phyloP scores from a whole-genome alignment of 2,113 vertebrate species.

The Xenopus tropicalis region DNA sequence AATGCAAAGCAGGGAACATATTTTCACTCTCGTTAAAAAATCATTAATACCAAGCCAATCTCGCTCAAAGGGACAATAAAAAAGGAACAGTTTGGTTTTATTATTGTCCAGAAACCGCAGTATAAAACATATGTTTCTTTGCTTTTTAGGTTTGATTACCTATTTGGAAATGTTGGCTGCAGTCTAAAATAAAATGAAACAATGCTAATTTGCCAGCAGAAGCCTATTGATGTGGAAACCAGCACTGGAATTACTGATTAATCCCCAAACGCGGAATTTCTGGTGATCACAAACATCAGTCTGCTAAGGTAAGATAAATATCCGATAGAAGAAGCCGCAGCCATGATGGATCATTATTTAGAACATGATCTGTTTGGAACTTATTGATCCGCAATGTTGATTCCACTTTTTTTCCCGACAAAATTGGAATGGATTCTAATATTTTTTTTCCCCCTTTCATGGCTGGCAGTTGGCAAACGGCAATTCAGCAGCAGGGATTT shows the following conservation, averaged over 20 bases:
- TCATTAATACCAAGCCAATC: conserved; percentile 24
- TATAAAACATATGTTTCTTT: conserved; percentile 17
- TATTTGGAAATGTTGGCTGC: conserved; percentile 9
- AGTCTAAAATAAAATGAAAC: conserved; percentile 20
- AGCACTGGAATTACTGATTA: conserved; percentile 1
- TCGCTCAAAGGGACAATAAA: neutral
- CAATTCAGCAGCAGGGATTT: conserved; percentile 46
- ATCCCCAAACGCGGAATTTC: neutral
- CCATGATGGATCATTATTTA: conserved; percentile 1
- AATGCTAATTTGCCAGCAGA: conserved; percentile 3
- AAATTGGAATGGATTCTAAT: too few species aligned
- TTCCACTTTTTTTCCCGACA: conserved; percentile 43
- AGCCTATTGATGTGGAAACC: conserved; percentile 15
- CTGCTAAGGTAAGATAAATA: neutral
- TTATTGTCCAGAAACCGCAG: conserved; percentile 7
- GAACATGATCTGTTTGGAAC: conserved; percentile 13
- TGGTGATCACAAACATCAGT: neutral
- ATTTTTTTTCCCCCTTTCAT: conserved; percentile 44
- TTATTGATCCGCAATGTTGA: conserved; percentile 55
- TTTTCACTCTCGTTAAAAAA: neutral
- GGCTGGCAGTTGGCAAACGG: conserved; percentile 26
- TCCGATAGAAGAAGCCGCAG: conserved; percentile 26
- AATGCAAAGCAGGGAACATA: too few species aligned
- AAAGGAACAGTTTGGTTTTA: conserved; percentile 3
- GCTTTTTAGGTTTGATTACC: conserved; percentile 13